Percentiles rank a stretch among this genome's conserved stretches.
phyloP scores from a whole-genome alignment of 2,113 vertebrate species.

The Felis catus region F.catus_Fca126_mat1.0 CM031413.1:135509001-135509500 shows the following conservation, averaged over 20 bases:
- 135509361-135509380: background rate
- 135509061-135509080: background rate
- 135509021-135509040: constrained; percentile 91
- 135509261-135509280: background rate
- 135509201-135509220: accelerated
- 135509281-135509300: background rate
- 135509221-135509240: background rate
- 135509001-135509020: constrained; percentile 94
- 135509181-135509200: background rate
- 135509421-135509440: background rate
- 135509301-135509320: background rate
- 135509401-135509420: background rate
- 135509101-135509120: background rate
- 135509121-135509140: background rate
- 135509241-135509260: background rate
- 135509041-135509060: constrained; percentile 86
- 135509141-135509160: background rate
- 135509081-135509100: no score
- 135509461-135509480: background rate
- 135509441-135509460: background rate
- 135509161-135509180: accelerated
- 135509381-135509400: background rate
- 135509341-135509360: background rate
- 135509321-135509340: background rate
- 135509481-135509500: background rate